Base-by-base conservation (phyloP, 1,140 invertebrate genomes). In the Helicoverpa armigera region DNA sequence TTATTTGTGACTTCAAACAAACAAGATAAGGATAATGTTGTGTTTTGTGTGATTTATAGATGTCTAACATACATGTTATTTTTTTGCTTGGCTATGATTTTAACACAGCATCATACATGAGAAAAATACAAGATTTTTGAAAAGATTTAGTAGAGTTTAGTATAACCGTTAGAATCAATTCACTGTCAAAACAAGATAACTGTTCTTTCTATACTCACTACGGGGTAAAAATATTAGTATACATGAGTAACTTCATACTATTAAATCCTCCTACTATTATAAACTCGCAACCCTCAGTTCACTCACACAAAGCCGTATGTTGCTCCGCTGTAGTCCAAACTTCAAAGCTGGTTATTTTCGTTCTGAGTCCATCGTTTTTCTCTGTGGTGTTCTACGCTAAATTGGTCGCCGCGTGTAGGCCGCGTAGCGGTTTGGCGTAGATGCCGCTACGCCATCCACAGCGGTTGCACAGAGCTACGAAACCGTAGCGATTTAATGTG, bases 351-450 rank as follows among this genome's bases (percentile, higher is more conserved):
- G 48, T 70, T 70, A 53, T 70, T 70, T 51, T 54, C 65, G 14
- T 69, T 51, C 12, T 70, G 50, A 54, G 50, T 70, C 23, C 50
- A 70, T 29, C 67, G 67, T 70, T 70, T 83, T 85, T 86, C 83
- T 88, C 83, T 86, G 84, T 83, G 72, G 86, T 60, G 51, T 67
- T 31, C 50, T 53, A 31, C 50, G 60, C 29, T 77, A 65, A 53
- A 77, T 54, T 77, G 75, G 75, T 77, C 18, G 60, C 16, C 48
- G 23, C 75, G 75, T 75, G 75, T 77, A 77, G 60, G 61, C 60
- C 79, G 83, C 84, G 88, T 87, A 87, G 86, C 87, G 72, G 81
- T 82, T 84, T 80, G 61, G 74, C 83, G 88, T 89, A 89, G 87
- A 83, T 85, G 76, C 54, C 72, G 87, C 85, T 90, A 88, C 87